These are phyloP conservation scores for Fregetta grallaria DNA, from an alignment of 2,113 vertebrate species.

Conservation along the genomic window DNA sequence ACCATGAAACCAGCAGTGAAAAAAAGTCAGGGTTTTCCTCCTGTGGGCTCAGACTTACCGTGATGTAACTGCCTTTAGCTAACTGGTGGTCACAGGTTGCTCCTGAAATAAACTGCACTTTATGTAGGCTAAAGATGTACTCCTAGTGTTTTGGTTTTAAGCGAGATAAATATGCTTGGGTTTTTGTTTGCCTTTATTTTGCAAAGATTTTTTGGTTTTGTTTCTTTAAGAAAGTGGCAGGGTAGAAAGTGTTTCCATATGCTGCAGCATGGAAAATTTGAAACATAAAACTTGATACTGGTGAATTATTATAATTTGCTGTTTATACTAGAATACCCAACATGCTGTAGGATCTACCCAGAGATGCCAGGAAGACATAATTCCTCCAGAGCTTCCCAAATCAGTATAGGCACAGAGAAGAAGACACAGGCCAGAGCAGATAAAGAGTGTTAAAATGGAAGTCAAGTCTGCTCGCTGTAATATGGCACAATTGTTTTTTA, in stretches of 20 bases:
- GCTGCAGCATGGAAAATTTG: background rate
- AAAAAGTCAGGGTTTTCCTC: background rate
- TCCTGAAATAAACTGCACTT: conserved; percentile 23
- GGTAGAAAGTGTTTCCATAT: background rate
- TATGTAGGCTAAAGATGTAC: background rate
- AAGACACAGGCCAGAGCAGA: background rate
- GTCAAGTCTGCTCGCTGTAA: background rate
- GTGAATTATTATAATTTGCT: background rate
- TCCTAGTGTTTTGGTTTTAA: background rate
- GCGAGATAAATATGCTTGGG: background rate
- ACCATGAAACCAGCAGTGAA: background rate
- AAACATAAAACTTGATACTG: background rate
- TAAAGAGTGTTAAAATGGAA: background rate
- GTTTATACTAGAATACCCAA: background rate
- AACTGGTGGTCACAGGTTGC: conserved; percentile 2
- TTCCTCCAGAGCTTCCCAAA: background rate
- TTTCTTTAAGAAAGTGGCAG: background rate
- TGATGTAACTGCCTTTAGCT: background rate
- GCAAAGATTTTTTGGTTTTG: background rate
- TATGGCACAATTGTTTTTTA: conserved; percentile 2
- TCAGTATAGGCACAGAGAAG: background rate
- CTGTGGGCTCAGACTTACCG: background rate
- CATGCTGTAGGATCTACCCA: background rate
- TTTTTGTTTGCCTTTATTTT: background rate
- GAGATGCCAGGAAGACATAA: background rate